Evolutionary conservation across 2,888 invertebrate genomes (phyloP), one percentile per base, ranked within the genome.

Genomic region (Pristionchus mayeri): DNA sequence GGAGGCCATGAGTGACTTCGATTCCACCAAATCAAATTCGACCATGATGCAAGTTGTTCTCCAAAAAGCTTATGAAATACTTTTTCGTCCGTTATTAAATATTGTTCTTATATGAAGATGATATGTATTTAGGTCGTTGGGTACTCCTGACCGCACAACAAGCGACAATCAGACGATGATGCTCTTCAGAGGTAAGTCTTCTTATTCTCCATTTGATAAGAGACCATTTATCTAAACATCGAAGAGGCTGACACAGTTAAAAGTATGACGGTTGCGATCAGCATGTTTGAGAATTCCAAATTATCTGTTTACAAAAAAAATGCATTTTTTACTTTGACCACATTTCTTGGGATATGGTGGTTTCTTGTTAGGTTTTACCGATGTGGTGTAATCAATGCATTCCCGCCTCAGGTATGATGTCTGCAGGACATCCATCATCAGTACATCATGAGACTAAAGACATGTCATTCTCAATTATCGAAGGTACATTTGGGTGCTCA

Each of bases 1-100:
- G 57, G 80, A 80, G 37, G 80, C 80, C 13, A 80, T 80, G 80
- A 80, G 80, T n/a, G 80, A 80, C 57, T 57, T 80, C 18, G 80
- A 80, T 57, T 80, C 80, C n/a, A 80, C 80, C 27, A 80, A 80
- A 54, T 80, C 80, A 3, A 80, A 57, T 24, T 57, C 80, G 9
- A 57, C 80, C 18, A 9, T 80, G 13, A 80, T 80, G 76, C 24
- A 48, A 76, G 76, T 34, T 50, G 21, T 27, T 48, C 48, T 13
- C 30, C 60, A 27, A 60, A 13, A 3, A 27, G 13, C 11, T 60
- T 3, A 24, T 24, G 27, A 16, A 67, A 37, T 21, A 13, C 4
- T 18, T 37, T 2, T 16, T 71, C 7, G n/a, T 9, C n/a, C n/a
- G n/a, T n/a, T n/a, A n/a, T n/a, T n/a, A n/a, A n/a, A n/a, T n/a